phyloP scores from a whole-genome alignment of 2,113 vertebrate species.

The Galemys pyrenaicus region DNA sequence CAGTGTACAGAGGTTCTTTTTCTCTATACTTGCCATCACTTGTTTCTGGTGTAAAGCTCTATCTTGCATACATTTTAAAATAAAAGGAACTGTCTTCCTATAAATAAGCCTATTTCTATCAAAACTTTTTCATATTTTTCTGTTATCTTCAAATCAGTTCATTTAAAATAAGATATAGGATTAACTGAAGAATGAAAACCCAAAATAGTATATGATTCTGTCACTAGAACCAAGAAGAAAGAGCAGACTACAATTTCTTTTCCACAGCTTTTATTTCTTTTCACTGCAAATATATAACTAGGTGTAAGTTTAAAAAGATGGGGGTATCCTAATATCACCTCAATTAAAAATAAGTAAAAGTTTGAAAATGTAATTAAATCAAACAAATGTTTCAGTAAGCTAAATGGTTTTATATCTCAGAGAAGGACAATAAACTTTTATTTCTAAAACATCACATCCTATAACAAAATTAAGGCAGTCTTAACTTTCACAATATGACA shows the following conservation, averaged over 20 bases:
- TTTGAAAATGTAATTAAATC: not conserved
- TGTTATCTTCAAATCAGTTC: not conserved
- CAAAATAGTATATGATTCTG: not conserved
- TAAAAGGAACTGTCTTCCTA: not conserved
- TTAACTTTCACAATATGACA: constrained; percentile 14
- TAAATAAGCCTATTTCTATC: not conserved
- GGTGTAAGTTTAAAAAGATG: not conserved
- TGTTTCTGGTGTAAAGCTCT: not conserved
- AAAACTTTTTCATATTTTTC: too few species aligned
- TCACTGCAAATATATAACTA: not conserved
- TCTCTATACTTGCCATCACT: too few species aligned
- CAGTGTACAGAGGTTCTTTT: too few species aligned
- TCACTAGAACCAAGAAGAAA: not conserved
- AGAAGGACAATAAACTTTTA: constrained; percentile 28
- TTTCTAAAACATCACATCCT: not conserved
- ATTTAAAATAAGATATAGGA: constrained; percentile 2
- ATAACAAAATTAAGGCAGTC: not conserved
- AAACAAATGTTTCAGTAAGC: not conserved
- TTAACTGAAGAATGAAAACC: constrained; percentile 1
- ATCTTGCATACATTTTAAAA: not conserved
- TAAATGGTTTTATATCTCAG: not conserved
- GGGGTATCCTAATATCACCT: too few species aligned
- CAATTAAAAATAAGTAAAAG: not conserved
- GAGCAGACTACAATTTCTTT: not conserved
- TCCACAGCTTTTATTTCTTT: not conserved